Conservation (phyloP, 1,140 invertebrate species). For the Zaprionus capensis region DNA sequence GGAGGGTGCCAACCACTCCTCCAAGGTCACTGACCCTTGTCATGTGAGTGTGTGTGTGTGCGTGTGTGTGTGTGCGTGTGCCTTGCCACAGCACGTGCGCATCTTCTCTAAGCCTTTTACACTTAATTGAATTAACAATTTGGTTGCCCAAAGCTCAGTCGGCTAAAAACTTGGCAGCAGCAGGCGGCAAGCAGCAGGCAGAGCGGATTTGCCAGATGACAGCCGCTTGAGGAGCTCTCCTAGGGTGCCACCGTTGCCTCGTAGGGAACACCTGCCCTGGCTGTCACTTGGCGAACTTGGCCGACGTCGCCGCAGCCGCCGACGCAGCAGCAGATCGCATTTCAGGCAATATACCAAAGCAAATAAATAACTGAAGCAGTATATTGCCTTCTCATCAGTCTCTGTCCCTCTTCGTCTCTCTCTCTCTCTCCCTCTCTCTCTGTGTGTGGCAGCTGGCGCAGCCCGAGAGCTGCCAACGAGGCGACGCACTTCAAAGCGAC, state of each 20-base stretch:
- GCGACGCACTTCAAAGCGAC: slow-evolving; percentile 30
- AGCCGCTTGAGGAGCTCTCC: neutral
- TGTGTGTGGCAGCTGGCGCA: neutral
- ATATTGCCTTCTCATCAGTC: slow-evolving; percentile 1
- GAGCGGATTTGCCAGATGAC: slow-evolving; percentile 2
- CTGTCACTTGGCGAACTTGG: slow-evolving; percentile 1
- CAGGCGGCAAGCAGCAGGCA: neutral
- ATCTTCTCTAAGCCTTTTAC: slow-evolving; percentile 49
- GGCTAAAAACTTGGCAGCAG: neutral
- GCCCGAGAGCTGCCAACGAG: slow-evolving; percentile 6
- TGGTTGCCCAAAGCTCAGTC: slow-evolving; percentile 18
- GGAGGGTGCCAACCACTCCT: neutral
- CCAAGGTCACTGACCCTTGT: slow-evolving; percentile 48
- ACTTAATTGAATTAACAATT: slow-evolving; percentile 71
- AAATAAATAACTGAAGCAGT: slow-evolving; percentile 43
- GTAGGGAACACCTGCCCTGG: slow-evolving; percentile 44
- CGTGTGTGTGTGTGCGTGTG: neutral
- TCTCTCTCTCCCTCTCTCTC: neutral
- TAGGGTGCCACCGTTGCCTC: neutral
- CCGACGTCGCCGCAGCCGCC: neutral
- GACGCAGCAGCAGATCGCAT: slow-evolving; percentile 5
- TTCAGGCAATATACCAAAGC: slow-evolving; percentile 36
- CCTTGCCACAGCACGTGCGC: slow-evolving; percentile 40
- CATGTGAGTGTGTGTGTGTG: slow-evolving; percentile 5
- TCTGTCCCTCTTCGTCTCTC: neutral